phyloP scores from a whole-genome alignment of 1,140 invertebrate species.

The Eriosoma lanigerum region DNA sequence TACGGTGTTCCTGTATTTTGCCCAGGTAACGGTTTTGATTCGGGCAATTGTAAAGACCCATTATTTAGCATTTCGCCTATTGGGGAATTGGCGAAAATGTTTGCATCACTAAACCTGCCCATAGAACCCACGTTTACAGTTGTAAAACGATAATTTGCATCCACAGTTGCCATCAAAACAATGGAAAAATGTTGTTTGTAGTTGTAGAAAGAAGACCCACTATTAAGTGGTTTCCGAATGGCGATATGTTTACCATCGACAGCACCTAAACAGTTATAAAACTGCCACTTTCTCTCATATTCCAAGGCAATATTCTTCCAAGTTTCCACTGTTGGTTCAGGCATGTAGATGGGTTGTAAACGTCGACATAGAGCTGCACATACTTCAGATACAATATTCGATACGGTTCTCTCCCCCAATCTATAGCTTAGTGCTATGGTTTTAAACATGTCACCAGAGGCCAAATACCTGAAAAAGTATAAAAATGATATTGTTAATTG shows the following conservation, averaged over 20 bases:
- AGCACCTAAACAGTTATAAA: slow-evolving; percentile 57
- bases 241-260: slow-evolving; percentile 59
- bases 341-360: slow-evolving; percentile 53
- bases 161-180: slow-evolving; percentile 54
- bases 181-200: slow-evolving; percentile 53
- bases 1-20: slow-evolving; percentile 35
- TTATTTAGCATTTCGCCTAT: slow-evolving; percentile 54
- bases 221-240: slow-evolving; percentile 57
- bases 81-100: slow-evolving; percentile 57
- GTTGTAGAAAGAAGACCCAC: slow-evolving; percentile 53
- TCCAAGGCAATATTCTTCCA: slow-evolving; percentile 57
- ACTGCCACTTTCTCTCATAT: slow-evolving; percentile 56
- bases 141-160: slow-evolving; percentile 54
- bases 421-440: slow-evolving; percentile 54
- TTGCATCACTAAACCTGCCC: slow-evolving; percentile 57
- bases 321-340: slow-evolving; percentile 51
- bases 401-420: slow-evolving; percentile 55
- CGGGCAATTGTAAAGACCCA: slow-evolving; percentile 51
- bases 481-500: slow-evolving; percentile 18
- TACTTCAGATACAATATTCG: slow-evolving; percentile 54
- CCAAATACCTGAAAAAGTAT: slow-evolving; percentile 54
- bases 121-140: slow-evolving; percentile 53
- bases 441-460: slow-evolving; percentile 52
- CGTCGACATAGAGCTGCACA: slow-evolving; percentile 53
- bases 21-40: slow-evolving; percentile 8